These are phyloP conservation scores for Gasterosteus nipponicus DNA, from an alignment of 2,113 vertebrate species.

Conservation along the genomic window DNA sequence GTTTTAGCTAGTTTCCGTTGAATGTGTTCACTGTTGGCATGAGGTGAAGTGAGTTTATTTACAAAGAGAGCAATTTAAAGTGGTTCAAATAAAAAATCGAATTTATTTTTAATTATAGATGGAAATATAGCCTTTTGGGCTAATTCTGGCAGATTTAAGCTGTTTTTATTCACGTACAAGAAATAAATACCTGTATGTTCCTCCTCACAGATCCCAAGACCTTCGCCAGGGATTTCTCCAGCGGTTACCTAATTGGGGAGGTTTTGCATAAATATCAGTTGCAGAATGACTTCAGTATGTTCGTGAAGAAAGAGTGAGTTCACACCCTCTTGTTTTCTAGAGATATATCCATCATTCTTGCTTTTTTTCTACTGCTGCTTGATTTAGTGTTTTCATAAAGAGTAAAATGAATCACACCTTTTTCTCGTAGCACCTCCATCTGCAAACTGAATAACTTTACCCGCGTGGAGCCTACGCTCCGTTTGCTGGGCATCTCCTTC, in stretches of 20 bases:
- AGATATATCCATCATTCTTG: neutral
- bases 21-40: neutral
- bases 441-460: slow-evolving; percentile 92
- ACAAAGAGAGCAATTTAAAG: neutral
- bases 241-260: slow-evolving; percentile 93
- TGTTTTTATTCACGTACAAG: too few relatives aligned
- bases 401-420: neutral
- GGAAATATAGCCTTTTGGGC: too few relatives aligned
- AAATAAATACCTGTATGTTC: neutral
- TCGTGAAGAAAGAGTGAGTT: slow-evolving; percentile 90
- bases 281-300: slow-evolving; percentile 89
- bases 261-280: slow-evolving; percentile 90
- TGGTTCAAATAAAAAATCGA: neutral
- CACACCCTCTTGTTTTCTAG: neutral
- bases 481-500: slow-evolving; percentile 87
- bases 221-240: slow-evolving; percentile 88
- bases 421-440: slow-evolving; percentile 78
- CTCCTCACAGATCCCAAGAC: slow-evolving; percentile 83
- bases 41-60: neutral
- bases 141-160: too few relatives aligned
- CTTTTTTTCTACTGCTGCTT: neutral
- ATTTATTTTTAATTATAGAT: neutral
- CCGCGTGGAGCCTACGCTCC: slow-evolving; percentile 88
- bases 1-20: neutral
- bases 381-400: slow-evolving; percentile 13